Evolutionary conservation across 2,888 invertebrate genomes (phyloP), one percentile per base, ranked within the genome.

Genomic region (Chrysina gloriosa): DNA sequence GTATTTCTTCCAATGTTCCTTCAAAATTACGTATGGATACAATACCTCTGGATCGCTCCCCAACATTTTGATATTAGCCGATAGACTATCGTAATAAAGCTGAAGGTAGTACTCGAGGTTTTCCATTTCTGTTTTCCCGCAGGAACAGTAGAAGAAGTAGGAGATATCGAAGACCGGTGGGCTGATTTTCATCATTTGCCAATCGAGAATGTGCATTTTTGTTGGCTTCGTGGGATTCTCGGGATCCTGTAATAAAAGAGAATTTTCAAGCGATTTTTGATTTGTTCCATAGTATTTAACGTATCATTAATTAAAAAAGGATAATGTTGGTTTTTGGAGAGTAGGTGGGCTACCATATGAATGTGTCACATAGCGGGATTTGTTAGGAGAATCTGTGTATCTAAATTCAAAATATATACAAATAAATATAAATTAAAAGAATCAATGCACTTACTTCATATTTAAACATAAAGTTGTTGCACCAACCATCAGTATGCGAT

Each of bases 151-250:
- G 31, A 79, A 72, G 50, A 77, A 77, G 36, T 75, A 77, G 3
- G 72, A 63, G 3, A 79, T 23, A 66, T 79, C 78, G n/a, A 71
- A 29, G 5, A 75, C 72, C 2, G 77, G 78, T 9, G 71, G 54
- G 16, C 65, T 70, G 3, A 73, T 5, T 36, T 34, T 64, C 19
- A 75, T 69, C 29, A 76, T 14, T 70, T 79, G 79, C 74, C 76
- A 79, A 48, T 79, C 79, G 14, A 78, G 14, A 1, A 79, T 63
- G 34, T 72, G 70, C 0, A 77, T 65, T 16, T 74, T 69, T 4
- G 70, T 73, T 14, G 77, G 77, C 11, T 68, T 71, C 16, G 63
- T 45, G 2, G 71, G 52, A 54, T 50, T 52, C 2, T 4, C 9
- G 0, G 11, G 11, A 9, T 65, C 64, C 64, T 50, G 21, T 14